Evolutionary conservation across 2,113 vertebrate genomes (phyloP).

Genomic region (Brachypteracias leptosomus): DNA sequence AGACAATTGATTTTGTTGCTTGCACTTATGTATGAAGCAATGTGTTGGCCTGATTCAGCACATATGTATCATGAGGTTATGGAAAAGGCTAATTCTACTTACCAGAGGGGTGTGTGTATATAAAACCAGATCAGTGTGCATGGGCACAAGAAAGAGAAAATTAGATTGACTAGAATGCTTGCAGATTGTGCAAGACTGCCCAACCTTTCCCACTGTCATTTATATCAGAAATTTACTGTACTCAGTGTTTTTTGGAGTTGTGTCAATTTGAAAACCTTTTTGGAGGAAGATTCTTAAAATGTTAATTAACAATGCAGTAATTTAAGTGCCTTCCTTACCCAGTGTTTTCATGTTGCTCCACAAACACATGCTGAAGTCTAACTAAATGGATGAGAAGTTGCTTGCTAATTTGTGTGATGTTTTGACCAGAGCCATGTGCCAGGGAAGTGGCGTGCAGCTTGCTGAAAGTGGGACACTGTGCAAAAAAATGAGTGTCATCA

Average conservation of each 20-base stretch:
- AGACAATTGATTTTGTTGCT: constrained; percentile 61
- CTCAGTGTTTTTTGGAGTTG: neutral
- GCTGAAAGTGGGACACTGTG: neutral
- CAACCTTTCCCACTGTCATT: neutral
- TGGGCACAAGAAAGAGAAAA: neutral
- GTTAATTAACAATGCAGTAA: neutral
- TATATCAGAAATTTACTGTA: neutral
- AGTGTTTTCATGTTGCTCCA: neutral
- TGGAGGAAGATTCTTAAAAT: neutral
- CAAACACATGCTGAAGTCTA: neutral
- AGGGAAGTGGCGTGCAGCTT: neutral
- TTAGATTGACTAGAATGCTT: neutral
- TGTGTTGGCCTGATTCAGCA: constrained; percentile 51
- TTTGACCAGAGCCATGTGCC: neutral
- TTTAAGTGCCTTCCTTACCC: neutral
- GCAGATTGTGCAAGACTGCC: neutral
- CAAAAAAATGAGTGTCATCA: neutral
- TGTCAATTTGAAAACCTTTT: neutral
- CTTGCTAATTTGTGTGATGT: neutral
- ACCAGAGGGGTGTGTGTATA: neutral
- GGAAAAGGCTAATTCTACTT: neutral
- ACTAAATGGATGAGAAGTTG: neutral
- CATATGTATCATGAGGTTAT: neutral
- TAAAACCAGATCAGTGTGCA: neutral
- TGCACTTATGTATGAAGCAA: constrained; percentile 34